phyloP scores from a whole-genome alignment of 2,888 invertebrate species.

The Nymphalis c-album region DNA sequence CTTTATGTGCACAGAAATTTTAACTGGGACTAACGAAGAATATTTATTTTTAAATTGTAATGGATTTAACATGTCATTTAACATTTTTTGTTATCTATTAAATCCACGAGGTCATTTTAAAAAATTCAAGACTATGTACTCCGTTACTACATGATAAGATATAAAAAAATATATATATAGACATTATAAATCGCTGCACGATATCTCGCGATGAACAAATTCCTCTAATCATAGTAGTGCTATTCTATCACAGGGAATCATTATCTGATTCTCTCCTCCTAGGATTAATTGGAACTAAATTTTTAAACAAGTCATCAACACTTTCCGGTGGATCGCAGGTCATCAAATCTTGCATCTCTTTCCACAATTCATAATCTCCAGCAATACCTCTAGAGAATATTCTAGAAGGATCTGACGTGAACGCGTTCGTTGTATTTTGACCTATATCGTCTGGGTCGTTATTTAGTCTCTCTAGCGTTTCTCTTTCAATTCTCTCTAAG shows the following conservation, averaged over 20 bases:
- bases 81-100: no score
- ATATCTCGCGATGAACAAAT: neutral
- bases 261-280: conserved; percentile 16
- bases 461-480: conserved; percentile 62
- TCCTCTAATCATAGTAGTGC: neutral
- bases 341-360: conserved; percentile 39
- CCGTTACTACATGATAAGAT: no score
- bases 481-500: conserved; percentile 69
- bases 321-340: conserved; percentile 27
- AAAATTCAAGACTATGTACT: no score
- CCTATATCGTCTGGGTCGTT: conserved; percentile 22
- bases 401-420: conserved; percentile 33
- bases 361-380: conserved; percentile 40
- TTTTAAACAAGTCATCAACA: conserved; percentile 36
- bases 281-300: conserved; percentile 20
- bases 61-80: no score
- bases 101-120: no score
- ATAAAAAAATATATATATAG: no score
- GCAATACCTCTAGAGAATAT: conserved; percentile 36
- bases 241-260: conserved; percentile 17
- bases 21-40: no score
- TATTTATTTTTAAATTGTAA: no score
- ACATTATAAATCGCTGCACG: neutral
- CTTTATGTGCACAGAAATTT: no score
- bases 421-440: conserved; percentile 6